Conservation (phyloP, 2,797 vertebrate species). For the Discoglossus pictus region DNA sequence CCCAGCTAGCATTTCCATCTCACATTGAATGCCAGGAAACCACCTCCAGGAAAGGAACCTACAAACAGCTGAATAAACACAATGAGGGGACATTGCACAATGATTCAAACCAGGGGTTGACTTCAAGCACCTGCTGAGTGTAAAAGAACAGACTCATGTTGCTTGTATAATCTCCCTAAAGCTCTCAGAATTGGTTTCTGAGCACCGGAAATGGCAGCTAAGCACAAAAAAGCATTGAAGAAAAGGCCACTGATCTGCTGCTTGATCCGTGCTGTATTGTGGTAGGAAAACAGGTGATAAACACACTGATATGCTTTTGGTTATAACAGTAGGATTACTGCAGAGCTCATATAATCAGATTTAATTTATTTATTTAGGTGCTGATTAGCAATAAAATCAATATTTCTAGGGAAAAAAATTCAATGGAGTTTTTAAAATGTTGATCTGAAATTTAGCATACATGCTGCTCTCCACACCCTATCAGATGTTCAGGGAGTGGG, state of each 20-base stretch:
- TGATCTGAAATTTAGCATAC: too few species aligned
- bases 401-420: too few species aligned
- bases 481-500: too few species aligned
- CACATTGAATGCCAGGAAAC: conserved; percentile 30
- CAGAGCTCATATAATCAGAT: too few species aligned
- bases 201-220: neutral
- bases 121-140: conserved; percentile 1
- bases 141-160: neutral
- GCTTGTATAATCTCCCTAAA: neutral
- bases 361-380: too few species aligned
- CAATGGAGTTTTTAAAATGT: too few species aligned
- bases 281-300: too few species aligned
- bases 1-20: neutral
- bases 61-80: conserved; percentile 37
- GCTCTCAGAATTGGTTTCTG: neutral
- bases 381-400: too few species aligned
- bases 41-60: conserved; percentile 16
- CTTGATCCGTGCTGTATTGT: neutral
- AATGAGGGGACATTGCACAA: conserved; percentile 23
- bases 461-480: too few species aligned
- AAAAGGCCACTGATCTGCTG: neutral
- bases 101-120: conserved; percentile 11
- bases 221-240: neutral
- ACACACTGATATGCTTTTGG: too few species aligned
- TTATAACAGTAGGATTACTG: too few species aligned